Base-by-base conservation (phyloP, 1,140 invertebrate species). In the Cyphomyrmex costatus region DNA sequence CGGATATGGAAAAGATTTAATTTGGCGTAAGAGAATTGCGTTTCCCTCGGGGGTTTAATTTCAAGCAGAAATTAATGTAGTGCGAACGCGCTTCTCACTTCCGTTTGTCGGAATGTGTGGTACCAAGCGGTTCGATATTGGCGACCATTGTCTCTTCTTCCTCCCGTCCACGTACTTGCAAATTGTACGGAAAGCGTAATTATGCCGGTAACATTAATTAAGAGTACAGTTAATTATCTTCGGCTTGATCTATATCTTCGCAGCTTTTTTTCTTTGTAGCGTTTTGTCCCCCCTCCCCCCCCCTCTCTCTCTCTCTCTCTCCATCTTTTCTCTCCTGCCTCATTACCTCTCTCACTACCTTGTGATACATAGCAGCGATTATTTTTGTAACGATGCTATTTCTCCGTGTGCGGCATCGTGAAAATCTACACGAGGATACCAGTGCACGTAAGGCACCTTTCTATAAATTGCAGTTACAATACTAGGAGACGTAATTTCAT, bases 121-220 rank as follows among this genome's bases (percentile, higher is more conserved):
- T 56, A 60, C 53, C 79, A 66, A 73, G 36, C 68, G 79, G n/a
- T 60, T 82, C 51, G 51, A 58, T 76, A 86, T 89, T n/a, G 63
- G 49, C 49, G 74, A 86, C 58, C 51, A 60, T 74, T 56, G 76
- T 84, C 27, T 74, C 36, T 30, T 51, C 61, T 65, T 19, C 12
- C 76, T 82, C 76, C 14, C 58, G 7, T 30, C 46, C 60, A 21
- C 46, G 21, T 53, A 68, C 42, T 66, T 84, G 33, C 58, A 85
- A 84, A 84, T 86, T 70, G n/a, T 49, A 76, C 49, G 65, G 68
- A 60, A n/a, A 49, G 49, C 66, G 30, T 84, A 90, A 91, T 88
- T 91, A 88, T 71, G 63, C 73, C 53, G 60, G 70, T 53, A 63
- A 88, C 89, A 86, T 90, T 88, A 88, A 90, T 90, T 90, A 86